These are phyloP conservation scores for Tadarida brasiliensis DNA, from an alignment of 2,797 vertebrate species.

Conservation along the genomic window DNA sequence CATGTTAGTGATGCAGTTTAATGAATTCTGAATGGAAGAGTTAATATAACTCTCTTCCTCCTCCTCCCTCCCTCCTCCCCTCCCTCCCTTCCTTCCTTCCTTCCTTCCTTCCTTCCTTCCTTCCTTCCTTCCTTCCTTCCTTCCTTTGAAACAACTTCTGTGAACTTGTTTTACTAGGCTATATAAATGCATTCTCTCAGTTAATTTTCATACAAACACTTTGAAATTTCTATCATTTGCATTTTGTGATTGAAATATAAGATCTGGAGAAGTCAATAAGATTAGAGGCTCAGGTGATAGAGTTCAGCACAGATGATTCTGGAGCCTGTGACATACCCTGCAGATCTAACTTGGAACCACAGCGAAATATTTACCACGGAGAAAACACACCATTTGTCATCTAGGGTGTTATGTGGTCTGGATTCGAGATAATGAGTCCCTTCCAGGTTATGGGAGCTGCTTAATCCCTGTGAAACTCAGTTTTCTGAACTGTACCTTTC, in stretches of 20 bases:
- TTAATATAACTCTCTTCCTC: neutral
- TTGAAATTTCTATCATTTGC: neutral
- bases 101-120: neutral
- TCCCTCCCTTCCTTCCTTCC: neutral
- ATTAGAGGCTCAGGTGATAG: neutral
- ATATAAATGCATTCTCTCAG: neutral
- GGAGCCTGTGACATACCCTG: too few species aligned
- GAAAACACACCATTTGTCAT: neutral
- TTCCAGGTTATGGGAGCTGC: neutral
- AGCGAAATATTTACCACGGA: neutral
- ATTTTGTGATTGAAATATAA: neutral
- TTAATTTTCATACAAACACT: neutral
- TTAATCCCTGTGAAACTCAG: neutral
- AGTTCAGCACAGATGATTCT: neutral
- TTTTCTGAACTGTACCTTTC: neutral
- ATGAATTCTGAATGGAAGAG: neutral
- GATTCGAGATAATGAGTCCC: too few species aligned
- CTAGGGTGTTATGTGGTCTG: rapidly evolving
- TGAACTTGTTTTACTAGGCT: neutral
- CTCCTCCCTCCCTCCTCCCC: too few species aligned
- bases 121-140: too few species aligned
- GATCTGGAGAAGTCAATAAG: neutral
- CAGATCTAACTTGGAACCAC: neutral
- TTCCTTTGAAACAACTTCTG: neutral
- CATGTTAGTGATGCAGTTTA: neutral